These are phyloP conservation scores for Lathamus discolor DNA, from an alignment of 2,113 vertebrate genomes.

Conservation along the genomic window DNA sequence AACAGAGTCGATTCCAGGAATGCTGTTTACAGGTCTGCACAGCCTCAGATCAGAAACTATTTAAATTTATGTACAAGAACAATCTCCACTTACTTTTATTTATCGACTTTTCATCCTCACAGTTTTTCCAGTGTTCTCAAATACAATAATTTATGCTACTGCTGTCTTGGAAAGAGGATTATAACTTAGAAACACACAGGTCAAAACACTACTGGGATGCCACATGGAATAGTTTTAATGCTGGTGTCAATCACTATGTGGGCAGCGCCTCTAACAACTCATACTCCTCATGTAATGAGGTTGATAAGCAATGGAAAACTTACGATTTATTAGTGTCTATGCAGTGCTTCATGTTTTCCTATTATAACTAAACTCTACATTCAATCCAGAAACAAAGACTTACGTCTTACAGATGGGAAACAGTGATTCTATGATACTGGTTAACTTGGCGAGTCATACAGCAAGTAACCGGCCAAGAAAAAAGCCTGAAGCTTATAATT, in stretches of 20 bases:
- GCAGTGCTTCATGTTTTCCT: accelerated
- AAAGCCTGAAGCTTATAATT: neutral
- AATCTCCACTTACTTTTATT: neutral
- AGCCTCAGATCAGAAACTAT: neutral
- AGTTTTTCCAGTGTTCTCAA: neutral
- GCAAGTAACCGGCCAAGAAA: neutral
- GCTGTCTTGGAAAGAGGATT: neutral
- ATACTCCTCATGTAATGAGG: neutral
- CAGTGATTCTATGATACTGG: accelerated
- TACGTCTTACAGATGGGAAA: neutral
- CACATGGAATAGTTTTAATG: neutral
- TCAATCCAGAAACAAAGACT: neutral
- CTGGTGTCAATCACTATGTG: neutral
- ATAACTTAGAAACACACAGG: neutral
- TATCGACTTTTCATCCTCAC: neutral
- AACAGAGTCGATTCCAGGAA: neutral
- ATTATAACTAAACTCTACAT: neutral
- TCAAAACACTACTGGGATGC: neutral
- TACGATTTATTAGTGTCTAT: neutral
- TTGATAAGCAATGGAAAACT: neutral
- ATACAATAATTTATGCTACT: neutral
- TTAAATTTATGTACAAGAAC: neutral
- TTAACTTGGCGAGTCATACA: neutral
- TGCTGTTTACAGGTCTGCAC: neutral
- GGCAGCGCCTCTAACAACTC: neutral